Percentiles rank a stretch among this genome's conserved stretches.
Evolutionary conservation across 2,113 vertebrate genomes (phyloP).

Genomic region (Urocynchramus pylzowi): DNA sequence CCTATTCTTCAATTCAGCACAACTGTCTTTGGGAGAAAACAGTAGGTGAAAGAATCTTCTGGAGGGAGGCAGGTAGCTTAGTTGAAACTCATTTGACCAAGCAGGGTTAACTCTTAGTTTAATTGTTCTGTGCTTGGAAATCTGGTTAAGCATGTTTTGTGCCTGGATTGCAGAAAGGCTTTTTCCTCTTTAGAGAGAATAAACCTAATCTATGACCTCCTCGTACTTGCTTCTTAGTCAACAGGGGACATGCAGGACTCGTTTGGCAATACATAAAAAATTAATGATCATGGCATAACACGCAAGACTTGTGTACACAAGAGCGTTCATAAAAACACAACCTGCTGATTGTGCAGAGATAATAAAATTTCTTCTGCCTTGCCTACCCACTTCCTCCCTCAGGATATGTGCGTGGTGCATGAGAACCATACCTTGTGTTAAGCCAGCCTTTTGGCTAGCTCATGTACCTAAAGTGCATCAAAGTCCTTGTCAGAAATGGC

Average conservation of each 20-base stretch:
- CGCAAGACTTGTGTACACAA: not conserved
- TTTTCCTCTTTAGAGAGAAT: not conserved
- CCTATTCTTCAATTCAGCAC: not conserved
- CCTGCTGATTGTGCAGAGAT: not conserved
- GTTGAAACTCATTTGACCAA: not conserved
- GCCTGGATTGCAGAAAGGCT: not conserved
- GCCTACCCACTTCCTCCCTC: not conserved
- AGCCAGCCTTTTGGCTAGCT: not conserved
- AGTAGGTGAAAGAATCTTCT: not conserved
- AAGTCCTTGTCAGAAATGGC: not conserved
- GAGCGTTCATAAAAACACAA: not conserved
- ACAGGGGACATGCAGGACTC: not conserved
- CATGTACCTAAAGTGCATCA: not conserved
- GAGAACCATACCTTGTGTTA: not conserved
- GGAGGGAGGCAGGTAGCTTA: not conserved
- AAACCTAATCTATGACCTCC: not conserved
- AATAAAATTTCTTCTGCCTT: not conserved
- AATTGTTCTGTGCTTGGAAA: not conserved
- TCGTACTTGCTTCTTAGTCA: not conserved
- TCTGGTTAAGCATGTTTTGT: not conserved
- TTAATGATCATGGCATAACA: not conserved
- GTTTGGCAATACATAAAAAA: conserved; percentile 6
- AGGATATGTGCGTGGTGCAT: not conserved
- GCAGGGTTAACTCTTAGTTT: not conserved
- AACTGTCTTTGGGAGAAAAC: not conserved